Base-by-base conservation (phyloP, 2,797 vertebrate species). In the Anguilla megastoma region DNA sequence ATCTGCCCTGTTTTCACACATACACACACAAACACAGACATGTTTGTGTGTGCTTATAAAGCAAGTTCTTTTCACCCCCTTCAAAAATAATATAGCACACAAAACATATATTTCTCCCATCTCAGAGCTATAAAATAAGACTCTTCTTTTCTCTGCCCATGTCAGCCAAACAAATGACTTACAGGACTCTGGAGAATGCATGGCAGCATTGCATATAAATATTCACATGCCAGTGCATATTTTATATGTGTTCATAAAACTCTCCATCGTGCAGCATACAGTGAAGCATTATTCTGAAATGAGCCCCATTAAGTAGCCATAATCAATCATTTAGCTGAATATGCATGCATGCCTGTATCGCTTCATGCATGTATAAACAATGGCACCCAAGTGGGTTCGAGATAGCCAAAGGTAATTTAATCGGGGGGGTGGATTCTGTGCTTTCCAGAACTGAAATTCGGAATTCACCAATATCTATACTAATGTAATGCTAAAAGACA, bases 271-370 rank as follows among this genome's bases (percentile, higher is more conserved):
- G 69, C 69, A 2, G 69, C 12, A 36, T 74, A 74, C 69, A 74
- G 69, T 85, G 58, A 60, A 33, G 36, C 58, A 85, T 63, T 85
- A 56, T 56, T 18, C 58, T 36, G 84, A 56, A 85, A 85, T 85
- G 84, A 58, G 58, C 45, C 45, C n/a, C 58, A 41, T 63, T 85
- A 85, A 56, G 84, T 36, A 60, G 84, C 50, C 30, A 27, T 85
- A 85, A 85, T 85, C 52, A 85, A 63, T 85, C 84, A 85, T 85
- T 56, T 63, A 33, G 84, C 58, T 85, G 54, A 85, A 85, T 85
- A 85, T 85, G 84, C 84, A 85, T 85, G 84, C n/a, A 60, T 27
- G 33, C 52, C 27, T 33, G 30, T 63, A 60, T 60, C 84, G n/a
- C 52, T 54, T 85, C 50, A 85, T 85, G 45, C 84, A 85, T 85